Base-by-base conservation (phyloP, 1,140 invertebrate genomes). In the Cyclargus thomasi region DNA sequence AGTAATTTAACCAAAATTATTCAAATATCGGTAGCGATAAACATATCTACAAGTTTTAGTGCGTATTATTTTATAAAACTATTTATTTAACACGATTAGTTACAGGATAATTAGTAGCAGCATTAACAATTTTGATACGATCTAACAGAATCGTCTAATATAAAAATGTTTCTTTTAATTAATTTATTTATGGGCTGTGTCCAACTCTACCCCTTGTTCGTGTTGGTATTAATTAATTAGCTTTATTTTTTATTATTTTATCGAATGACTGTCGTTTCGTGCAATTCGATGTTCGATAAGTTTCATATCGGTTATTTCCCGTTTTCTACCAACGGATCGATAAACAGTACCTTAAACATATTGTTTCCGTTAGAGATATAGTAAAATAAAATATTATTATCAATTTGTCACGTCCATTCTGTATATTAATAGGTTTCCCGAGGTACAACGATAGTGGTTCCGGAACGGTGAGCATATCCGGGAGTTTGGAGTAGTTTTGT, bases 41-140 rank as follows among this genome's bases (percentile, higher is more conserved):
- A 55, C 57, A 23, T 55, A 65, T 65, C 53, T 65, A 65, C 64
- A 65, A 65, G 53, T 65, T 65, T 65, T 65, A 55, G 64, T 55
- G 55, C 53, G 23, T 65, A 65, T 65, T 65, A 65, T 65, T 65
- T 65, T 65, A 53, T 65, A 65, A 65, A 65, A 65, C 64, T 57
- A 65, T 65, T 65, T 65, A 65, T 23, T 55, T 57, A 55, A 65
- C 53, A 16, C n/a, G 64, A 65, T 23, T 65, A 47, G 63, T 16
- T 55, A 55, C 47, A 65, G 47, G 64, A 55, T 65, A 65, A 65
- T 65, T 57, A 65, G 64, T 65, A 47, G 57, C 55, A 65, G 57
- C 53, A 65, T 55, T 55, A 35, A 65, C 64, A 29, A 65, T 20
- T 29, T 22, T 17, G 47, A 57, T 17, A 65, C 17, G 22, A 65